Evolutionary conservation across 1,140 invertebrate genomes (phyloP).

Genomic region (Proctacanthus coquilletti): DNA sequence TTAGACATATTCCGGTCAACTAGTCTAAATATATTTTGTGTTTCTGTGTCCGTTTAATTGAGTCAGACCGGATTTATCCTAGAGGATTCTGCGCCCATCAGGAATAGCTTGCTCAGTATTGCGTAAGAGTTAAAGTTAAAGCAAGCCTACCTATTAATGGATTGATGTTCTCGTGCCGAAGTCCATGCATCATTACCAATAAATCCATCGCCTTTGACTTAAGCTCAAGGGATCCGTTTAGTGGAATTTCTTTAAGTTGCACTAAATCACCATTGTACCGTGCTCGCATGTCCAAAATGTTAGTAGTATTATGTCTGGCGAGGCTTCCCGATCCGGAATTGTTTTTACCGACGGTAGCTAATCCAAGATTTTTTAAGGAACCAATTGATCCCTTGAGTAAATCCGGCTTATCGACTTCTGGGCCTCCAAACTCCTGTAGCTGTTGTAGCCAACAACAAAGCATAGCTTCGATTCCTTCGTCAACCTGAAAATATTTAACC

Average conservation of each 20-base stretch:
- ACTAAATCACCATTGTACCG: conserved; percentile 78
- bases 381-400: conserved; percentile 58
- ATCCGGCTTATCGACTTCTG: conserved; percentile 67
- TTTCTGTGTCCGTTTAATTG: too few relatives aligned
- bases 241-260: conserved; percentile 54
- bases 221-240: conserved; percentile 46
- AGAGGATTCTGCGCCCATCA: too few relatives aligned
- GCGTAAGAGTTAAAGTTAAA: background rate
- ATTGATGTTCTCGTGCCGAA: conserved; percentile 79
- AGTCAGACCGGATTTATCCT: too few relatives aligned
- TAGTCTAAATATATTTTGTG: too few relatives aligned
- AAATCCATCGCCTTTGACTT: conserved; percentile 64
- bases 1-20: too few relatives aligned
- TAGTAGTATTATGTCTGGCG: conserved; percentile 39
- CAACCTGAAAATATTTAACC: conserved; percentile 37
- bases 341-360: conserved; percentile 27
- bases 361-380: conserved; percentile 38
- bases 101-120: too few relatives aligned
- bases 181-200: conserved; percentile 63
- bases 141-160: conserved; percentile 46
- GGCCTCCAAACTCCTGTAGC: conserved; percentile 59
- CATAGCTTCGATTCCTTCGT: conserved; percentile 68
- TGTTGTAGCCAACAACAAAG: conserved; percentile 66
- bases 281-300: conserved; percentile 51
- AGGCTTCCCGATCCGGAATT: conserved; percentile 41